A percentile compares a stretch with the other conserved stretches of the same genome.
Evolutionary conservation across 2,797 vertebrate genomes (phyloP).

Genomic region (Crossoptilon crossoptilon): DNA sequence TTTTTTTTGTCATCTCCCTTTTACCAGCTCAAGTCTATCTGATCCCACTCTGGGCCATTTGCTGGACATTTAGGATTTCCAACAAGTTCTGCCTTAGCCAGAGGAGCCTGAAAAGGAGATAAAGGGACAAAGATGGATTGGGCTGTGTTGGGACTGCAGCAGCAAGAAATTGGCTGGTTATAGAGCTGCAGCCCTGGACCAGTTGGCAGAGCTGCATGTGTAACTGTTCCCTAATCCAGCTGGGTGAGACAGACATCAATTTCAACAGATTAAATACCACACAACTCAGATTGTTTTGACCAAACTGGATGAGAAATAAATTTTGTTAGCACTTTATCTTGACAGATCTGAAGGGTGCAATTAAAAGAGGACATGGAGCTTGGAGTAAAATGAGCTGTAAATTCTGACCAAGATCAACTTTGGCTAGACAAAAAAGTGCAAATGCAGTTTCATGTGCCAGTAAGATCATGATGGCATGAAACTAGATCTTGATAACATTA

Average conservation of each 20-base stretch:
- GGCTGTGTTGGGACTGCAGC: neutral
- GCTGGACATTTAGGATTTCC: neutral
- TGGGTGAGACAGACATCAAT: neutral
- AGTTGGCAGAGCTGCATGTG: neutral
- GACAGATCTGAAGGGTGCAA: neutral
- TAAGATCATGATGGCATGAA: neutral
- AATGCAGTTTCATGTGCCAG: neutral
- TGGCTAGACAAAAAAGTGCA: neutral
- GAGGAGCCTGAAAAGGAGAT: neutral
- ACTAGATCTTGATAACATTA: neutral
- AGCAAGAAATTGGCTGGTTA: neutral
- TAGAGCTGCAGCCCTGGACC: neutral
- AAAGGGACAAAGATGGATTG: neutral
- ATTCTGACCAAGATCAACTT: neutral
- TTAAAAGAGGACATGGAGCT: neutral
- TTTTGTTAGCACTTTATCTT: neutral
- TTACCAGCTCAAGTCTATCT: neutral
- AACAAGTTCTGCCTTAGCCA: neutral
- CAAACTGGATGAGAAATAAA: neutral
- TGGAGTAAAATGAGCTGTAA: neutral
- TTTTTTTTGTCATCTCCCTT: neutral
- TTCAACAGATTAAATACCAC: conserved; percentile 6
- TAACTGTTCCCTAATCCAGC: neutral
- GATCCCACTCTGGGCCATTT: neutral
- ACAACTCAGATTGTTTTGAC: neutral